A percentile compares a stretch with the other conserved stretches of the same genome.
These are phyloP conservation scores for Aporophyla nigra DNA, from an alignment of 2,888 invertebrate genomes.

Conservation along the genomic window DNA sequence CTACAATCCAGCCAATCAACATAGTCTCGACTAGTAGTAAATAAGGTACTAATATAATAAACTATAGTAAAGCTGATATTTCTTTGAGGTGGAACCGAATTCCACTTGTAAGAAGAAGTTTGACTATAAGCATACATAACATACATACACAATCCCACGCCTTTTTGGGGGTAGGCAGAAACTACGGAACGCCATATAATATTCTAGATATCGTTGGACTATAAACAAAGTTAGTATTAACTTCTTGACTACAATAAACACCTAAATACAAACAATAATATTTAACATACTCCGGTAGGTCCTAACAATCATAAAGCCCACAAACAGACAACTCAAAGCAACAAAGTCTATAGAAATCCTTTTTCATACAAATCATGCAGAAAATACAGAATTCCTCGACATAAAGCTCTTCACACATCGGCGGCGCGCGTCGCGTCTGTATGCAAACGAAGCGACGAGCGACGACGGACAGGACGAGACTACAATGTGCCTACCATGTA, in stretches of 20 bases:
- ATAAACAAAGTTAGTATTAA: too few species aligned
- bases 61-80: too few species aligned
- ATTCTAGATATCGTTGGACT: too few species aligned
- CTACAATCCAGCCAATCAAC: background rate
- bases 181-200: too few species aligned
- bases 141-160: too few species aligned
- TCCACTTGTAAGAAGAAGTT: too few species aligned
- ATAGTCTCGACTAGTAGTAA: background rate
- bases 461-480: conserved; percentile 59
- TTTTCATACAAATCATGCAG: conserved; percentile 56
- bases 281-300: background rate
- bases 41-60: too few species aligned
- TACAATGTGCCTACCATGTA: conserved; percentile 49
- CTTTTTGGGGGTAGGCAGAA: too few species aligned
- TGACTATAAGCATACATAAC: too few species aligned
- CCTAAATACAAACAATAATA: background rate
- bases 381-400: conserved; percentile 51
- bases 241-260: too few species aligned
- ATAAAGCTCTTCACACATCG: conserved; percentile 59
- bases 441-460: conserved; percentile 52
- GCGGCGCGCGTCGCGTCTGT: conserved; percentile 31
- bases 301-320: conserved; percentile 41
- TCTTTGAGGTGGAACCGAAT: too few species aligned
- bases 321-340: conserved; percentile 32
- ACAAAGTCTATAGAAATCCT: conserved; percentile 43